Conservation (phyloP, 2,797 vertebrate genomes). For the Sternotherus odoratus region DNA sequence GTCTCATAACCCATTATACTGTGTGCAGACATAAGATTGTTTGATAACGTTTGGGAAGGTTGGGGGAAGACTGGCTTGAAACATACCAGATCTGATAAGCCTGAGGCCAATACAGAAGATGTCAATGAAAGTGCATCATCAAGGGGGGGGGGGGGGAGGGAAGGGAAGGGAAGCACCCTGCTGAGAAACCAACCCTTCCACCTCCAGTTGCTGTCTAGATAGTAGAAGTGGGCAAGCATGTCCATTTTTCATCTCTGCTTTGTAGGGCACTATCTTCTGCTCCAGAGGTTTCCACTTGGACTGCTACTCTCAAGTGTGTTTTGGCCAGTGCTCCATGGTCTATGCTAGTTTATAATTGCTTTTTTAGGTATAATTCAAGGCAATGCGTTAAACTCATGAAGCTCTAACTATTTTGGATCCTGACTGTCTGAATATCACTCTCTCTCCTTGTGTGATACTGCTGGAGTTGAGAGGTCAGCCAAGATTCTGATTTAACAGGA, state of each 20-base stretch:
- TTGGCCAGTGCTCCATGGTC: background rate
- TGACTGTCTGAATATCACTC: background rate
- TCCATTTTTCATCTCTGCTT: background rate
- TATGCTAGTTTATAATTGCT: accelerated
- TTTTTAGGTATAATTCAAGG: background rate
- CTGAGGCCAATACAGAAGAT: background rate
- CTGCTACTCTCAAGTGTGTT: background rate
- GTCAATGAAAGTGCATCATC: accelerated
- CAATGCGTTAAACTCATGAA: background rate
- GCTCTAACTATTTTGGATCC: background rate
- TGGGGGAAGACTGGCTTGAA: background rate
- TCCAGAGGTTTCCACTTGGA: too few relatives aligned
- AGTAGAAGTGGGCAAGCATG: background rate
- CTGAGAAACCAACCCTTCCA: background rate
- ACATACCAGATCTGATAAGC: accelerated
- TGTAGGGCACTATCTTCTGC: accelerated
- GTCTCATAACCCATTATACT: background rate
- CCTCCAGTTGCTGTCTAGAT: background rate
- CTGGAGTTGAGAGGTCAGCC: background rate
- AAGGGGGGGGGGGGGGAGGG: too few relatives aligned
- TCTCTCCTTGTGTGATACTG: background rate
- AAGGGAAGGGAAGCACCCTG: too few relatives aligned
- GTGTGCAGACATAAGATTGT: background rate
- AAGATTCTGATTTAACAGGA: background rate
- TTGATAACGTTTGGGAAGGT: background rate